These are phyloP conservation scores for Entomobrya multifasciata DNA, from an alignment of 2,888 invertebrate genomes.

Conservation along the genomic window DNA sequence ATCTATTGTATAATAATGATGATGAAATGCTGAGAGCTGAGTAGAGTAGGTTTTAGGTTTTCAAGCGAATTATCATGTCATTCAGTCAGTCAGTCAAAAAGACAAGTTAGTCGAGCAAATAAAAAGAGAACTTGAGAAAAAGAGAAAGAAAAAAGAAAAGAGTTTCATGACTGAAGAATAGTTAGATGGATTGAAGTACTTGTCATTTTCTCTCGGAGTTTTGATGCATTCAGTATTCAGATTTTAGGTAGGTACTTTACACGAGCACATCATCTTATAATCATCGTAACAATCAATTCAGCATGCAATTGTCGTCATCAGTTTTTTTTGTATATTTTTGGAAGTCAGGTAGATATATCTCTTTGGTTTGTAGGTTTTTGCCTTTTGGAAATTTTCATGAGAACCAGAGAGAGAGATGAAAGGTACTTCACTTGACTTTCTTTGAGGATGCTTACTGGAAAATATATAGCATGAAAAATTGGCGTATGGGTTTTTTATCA, in stretches of 20 bases:
- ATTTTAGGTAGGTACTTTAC: no score
- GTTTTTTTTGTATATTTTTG: no score
- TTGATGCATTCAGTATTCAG: not conserved
- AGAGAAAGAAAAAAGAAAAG: conserved; percentile 1
- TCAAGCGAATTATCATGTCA: conserved; percentile 63
- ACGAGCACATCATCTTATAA: not conserved
- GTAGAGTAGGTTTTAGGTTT: not conserved
- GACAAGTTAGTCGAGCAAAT: not conserved
- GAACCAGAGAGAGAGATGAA: no score
- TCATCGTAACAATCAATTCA: not conserved
- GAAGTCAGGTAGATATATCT: no score
- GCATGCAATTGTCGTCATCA: no score
- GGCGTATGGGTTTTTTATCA: no score
- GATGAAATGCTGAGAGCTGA: not conserved
- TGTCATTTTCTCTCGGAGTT: not conserved
- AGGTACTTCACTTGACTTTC: no score
- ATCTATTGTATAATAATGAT: not conserved
- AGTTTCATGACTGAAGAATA: not conserved
- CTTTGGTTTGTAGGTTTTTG: no score
- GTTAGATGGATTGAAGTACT: not conserved
- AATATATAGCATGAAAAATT: no score
- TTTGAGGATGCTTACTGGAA: no score
- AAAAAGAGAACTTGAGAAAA: not conserved
- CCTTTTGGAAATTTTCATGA: no score
- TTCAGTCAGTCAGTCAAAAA: conserved; percentile 66